phyloP scores from a whole-genome alignment of 2,888 invertebrate genomes.

The Anodontia alba region DNA sequence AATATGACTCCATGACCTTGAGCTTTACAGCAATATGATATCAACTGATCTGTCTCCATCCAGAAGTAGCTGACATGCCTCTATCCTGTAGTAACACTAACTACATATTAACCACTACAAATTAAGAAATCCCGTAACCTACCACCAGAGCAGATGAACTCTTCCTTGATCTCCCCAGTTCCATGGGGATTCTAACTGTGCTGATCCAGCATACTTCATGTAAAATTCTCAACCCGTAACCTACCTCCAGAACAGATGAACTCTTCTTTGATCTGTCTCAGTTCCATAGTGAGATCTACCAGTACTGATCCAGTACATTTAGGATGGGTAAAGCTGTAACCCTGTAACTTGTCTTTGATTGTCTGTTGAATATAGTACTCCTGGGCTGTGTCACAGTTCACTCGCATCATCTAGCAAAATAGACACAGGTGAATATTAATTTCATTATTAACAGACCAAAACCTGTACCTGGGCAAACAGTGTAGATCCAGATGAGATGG shows the following conservation, averaged over 20 bases:
- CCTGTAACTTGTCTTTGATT: conserved; percentile 93
- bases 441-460: too few relatives aligned
- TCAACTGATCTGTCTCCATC: too few relatives aligned
- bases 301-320: conserved; percentile 94
- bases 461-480: too few relatives aligned
- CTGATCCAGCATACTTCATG: conserved; percentile 93
- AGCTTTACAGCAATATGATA: too few relatives aligned
- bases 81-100: too few relatives aligned
- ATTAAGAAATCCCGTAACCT: too few relatives aligned
- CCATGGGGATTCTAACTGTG: conserved; percentile 94
- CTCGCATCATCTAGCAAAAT: conserved; percentile 82
- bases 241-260: conserved; percentile 84
- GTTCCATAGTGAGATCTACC: conserved; percentile 93
- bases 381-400: conserved; percentile 85
- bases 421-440: not conserved
- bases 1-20: too few relatives aligned
- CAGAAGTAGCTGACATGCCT: too few relatives aligned
- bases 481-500: too few relatives aligned
- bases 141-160: conserved; percentile 86
- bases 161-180: conserved; percentile 94
- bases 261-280: conserved; percentile 94
- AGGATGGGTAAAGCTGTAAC: conserved; percentile 90
- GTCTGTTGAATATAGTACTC: conserved; percentile 86
- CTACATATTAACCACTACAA: too few relatives aligned
- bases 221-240: too few relatives aligned